Evolutionary conservation across 2,888 invertebrate species (phyloP).

Genomic region (Punctoribates punctum): DNA sequence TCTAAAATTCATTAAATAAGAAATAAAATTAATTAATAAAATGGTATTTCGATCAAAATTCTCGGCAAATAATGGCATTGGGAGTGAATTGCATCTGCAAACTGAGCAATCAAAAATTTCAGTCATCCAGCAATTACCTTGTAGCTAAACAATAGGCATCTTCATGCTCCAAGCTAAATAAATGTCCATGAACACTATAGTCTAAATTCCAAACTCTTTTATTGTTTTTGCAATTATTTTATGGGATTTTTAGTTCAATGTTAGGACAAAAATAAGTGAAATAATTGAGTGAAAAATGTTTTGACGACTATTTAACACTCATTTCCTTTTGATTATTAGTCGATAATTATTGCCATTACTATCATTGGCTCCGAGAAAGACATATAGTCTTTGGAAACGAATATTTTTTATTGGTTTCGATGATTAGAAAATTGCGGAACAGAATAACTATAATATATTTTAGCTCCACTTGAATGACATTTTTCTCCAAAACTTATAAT

Average conservation of each 20-base stretch:
- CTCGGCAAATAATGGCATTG: not conserved
- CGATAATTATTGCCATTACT: not conserved
- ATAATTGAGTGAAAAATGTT: not conserved
- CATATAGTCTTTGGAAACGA: constrained; percentile 6
- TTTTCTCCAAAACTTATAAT: constrained; percentile 1
- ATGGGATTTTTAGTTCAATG: not conserved
- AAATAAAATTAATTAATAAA: constrained; percentile 15
- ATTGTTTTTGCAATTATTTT: not conserved
- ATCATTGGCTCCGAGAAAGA: too few species aligned
- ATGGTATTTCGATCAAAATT: not conserved
- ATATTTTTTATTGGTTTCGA: not conserved
- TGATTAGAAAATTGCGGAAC: not conserved
- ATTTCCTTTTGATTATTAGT: constrained; percentile 12
- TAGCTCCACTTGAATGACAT: constrained; percentile 28
- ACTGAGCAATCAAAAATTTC: too few species aligned
- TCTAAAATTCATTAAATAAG: constrained; percentile 14
- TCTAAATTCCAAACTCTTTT: too few species aligned
- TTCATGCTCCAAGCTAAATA: too few species aligned
- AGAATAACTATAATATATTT: constrained; percentile 14
- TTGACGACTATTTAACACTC: not conserved
- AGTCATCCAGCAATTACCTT: too few species aligned
- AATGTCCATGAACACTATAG: too few species aligned
- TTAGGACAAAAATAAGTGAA: not conserved
- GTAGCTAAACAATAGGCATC: too few species aligned
- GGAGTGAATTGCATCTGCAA: not conserved